A percentile compares a stretch with the other conserved stretches of the same genome.
These are phyloP conservation scores for Eurystomus gularis DNA, from an alignment of 2,113 vertebrate genomes.

Conservation along the genomic window DNA sequence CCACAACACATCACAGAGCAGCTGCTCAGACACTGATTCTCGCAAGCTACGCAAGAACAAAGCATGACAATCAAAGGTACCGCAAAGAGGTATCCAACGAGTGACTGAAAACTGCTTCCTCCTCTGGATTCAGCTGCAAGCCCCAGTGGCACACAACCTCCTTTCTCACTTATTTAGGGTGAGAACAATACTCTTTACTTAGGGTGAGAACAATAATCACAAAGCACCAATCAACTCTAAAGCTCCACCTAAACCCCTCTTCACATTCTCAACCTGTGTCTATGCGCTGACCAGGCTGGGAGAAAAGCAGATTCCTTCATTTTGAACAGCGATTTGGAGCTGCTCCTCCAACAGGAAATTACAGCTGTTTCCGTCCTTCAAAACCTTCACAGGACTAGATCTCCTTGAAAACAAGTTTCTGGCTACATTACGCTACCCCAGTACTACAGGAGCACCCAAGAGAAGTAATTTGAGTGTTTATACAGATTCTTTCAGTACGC, in stretches of 20 bases:
- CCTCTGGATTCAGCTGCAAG: neutral
- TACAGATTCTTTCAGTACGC: neutral
- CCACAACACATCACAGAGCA: neutral
- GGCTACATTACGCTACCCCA: neutral
- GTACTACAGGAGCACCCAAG: neutral
- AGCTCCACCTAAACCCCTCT: neutral
- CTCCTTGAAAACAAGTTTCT: neutral
- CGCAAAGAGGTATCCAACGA: neutral
- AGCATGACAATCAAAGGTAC: neutral
- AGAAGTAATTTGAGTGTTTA: neutral
- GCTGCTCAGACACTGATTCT: neutral
- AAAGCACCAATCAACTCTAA: neutral
- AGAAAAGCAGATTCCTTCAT: neutral
- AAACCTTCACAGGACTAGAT: neutral
- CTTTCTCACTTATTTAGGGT: neutral
- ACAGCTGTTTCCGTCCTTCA: neutral
- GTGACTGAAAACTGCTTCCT: neutral
- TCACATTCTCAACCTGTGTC: neutral
- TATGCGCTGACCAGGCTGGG: neutral
- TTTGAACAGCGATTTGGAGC: neutral
- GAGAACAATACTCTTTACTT: neutral
- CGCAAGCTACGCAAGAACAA: neutral
- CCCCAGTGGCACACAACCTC: neutral
- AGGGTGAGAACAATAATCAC: neutral
- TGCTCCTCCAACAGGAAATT: neutral